These are phyloP conservation scores for Pionites leucogaster DNA, from an alignment of 2,113 vertebrate genomes.

Conservation along the genomic window DNA sequence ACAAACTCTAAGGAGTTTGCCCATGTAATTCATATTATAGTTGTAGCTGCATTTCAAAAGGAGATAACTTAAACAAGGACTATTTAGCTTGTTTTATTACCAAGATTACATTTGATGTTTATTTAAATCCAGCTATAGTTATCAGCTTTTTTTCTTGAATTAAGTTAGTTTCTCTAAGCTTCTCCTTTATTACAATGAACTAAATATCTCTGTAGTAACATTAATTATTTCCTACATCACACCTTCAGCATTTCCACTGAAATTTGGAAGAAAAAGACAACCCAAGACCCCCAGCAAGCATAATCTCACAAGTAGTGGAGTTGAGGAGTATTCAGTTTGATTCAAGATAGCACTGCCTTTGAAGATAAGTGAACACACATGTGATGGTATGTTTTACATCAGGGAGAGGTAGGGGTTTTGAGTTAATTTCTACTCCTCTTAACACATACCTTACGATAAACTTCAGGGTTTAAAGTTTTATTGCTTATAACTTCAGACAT, in stretches of 20 bases:
- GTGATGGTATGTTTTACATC: background rate
- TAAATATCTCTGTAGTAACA: background rate
- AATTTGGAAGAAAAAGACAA: background rate
- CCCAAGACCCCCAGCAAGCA: background rate
- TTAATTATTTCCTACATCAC: background rate
- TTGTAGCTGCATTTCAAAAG: background rate
- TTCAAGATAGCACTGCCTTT: background rate
- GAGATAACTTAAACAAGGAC: background rate
- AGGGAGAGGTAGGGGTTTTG: background rate
- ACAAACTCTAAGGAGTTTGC: background rate
- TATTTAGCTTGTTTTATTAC: background rate
- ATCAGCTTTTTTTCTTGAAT: background rate
- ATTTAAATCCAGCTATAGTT: background rate
- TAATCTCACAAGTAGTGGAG: background rate
- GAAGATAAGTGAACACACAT: background rate
- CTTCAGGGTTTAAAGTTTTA: background rate
- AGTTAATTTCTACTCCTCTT: background rate
- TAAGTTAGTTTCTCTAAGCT: background rate
- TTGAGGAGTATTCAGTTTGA: background rate
- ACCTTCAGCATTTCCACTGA: background rate
- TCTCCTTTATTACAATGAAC: background rate
- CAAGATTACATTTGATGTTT: background rate
- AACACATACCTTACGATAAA: background rate
- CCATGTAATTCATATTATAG: background rate
- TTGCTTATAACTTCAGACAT: background rate